Conservation (phyloP, 2,888 invertebrate species). For the Patella pellucida region DNA sequence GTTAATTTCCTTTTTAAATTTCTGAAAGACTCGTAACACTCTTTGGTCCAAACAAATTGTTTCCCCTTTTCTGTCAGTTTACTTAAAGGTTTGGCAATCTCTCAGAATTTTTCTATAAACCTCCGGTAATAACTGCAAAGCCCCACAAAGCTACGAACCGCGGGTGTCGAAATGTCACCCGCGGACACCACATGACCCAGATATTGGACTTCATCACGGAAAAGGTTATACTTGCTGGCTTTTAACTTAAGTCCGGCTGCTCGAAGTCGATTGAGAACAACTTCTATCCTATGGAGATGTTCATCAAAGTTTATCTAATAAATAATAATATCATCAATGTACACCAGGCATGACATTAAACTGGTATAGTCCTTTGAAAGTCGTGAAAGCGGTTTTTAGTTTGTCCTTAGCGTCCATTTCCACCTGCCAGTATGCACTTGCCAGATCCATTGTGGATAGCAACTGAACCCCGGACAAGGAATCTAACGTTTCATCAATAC, state of each 20-base stretch:
- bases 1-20: too few relatives aligned
- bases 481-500: constrained; percentile 13
- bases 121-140: too few relatives aligned
- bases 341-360: background rate
- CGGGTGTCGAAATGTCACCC: too few relatives aligned
- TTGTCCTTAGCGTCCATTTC: background rate
- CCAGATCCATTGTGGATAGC: background rate
- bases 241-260: constrained; percentile 24
- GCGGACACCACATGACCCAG: background rate
- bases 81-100: too few relatives aligned
- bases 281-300: background rate
- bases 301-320: background rate
- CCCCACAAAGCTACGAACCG: too few relatives aligned
- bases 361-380: too few relatives aligned
- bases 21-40: too few relatives aligned
- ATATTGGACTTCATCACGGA: constrained; percentile 24
- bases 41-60: too few relatives aligned
- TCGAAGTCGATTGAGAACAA: background rate
- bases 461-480: background rate
- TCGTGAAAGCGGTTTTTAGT: background rate
- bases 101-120: too few relatives aligned
- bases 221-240: constrained; percentile 30
- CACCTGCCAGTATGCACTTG: constrained; percentile 11
- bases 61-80: too few relatives aligned
- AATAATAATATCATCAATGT: constrained; percentile 5